Conservation (phyloP, 2,888 invertebrate species). For the Diadegma fenestrale region DNA sequence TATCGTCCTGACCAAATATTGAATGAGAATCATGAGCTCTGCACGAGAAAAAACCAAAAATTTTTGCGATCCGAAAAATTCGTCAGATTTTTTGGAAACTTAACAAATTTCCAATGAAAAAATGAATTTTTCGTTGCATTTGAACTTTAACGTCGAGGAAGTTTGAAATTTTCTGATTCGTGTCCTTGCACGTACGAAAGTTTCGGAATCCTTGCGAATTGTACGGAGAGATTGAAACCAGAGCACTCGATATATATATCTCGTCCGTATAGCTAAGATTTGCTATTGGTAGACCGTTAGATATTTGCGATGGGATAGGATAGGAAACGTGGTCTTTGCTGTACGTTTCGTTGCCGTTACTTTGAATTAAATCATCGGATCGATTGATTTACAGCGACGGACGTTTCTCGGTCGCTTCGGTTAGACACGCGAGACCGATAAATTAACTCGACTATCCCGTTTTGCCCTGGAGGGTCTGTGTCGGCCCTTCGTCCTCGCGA, state of each 20-base stretch:
- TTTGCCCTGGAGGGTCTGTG: neutral
- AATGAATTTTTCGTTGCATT: neutral
- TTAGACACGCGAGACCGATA: slow-evolving; percentile 69
- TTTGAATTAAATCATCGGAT: slow-evolving; percentile 67
- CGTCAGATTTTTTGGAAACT: too few relatives aligned
- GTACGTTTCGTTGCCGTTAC: slow-evolving; percentile 43
- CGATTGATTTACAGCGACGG: slow-evolving; percentile 70
- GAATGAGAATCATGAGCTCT: too few relatives aligned
- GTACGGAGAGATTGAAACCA: neutral
- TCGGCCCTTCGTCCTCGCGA: slow-evolving; percentile 13
- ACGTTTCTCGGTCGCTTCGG: slow-evolving; percentile 62
- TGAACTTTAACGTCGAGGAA: neutral
- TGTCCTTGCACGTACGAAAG: neutral
- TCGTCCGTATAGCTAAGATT: neutral
- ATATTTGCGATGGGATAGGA: neutral
- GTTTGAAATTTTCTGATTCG: neutral
- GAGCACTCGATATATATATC: neutral
- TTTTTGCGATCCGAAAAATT: too few relatives aligned
- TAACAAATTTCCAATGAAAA: too few relatives aligned
- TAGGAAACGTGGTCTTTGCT: neutral
- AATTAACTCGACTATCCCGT: slow-evolving; percentile 56
- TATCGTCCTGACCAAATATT: too few relatives aligned
- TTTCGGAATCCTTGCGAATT: neutral
- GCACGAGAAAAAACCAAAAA: too few relatives aligned
- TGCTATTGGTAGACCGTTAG: neutral